Percentiles rank a stretch among this genome's conserved stretches.
Evolutionary conservation across 1,140 invertebrate genomes (phyloP).

Genomic region (Tetraneura akinire): DNA sequence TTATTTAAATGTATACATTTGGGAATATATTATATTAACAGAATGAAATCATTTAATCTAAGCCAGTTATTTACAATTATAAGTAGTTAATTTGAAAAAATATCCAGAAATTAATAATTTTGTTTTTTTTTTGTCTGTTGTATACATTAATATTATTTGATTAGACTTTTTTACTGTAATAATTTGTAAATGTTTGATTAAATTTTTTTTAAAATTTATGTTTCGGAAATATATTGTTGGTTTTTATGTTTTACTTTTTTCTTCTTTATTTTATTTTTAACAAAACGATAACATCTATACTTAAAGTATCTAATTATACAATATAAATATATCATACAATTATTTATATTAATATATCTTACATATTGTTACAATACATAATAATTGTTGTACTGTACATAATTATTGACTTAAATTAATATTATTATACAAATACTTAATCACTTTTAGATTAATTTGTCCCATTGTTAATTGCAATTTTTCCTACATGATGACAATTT

Average conservation of each 20-base stretch:
- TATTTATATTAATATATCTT: background rate
- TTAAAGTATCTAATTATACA: constrained; percentile 11
- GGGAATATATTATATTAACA: background rate
- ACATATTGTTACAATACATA: background rate
- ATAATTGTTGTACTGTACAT: no score
- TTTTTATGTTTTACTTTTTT: constrained; percentile 35
- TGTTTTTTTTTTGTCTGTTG: constrained; percentile 5
- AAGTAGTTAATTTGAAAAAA: constrained; percentile 7
- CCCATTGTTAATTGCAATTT: background rate
- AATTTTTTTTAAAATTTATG: constrained; percentile 12
- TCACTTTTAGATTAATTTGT: constrained; percentile 21
- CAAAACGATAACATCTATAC: background rate
- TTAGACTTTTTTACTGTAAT: constrained; percentile 13
- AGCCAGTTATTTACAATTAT: constrained; percentile 31
- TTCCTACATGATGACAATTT: constrained; percentile 28
- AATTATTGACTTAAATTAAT: background rate
- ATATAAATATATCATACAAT: constrained; percentile 14
- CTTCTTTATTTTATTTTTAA: background rate
- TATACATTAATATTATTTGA: constrained; percentile 5
- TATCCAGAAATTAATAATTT: background rate
- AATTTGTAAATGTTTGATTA: constrained; percentile 27
- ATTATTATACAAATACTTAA: constrained; percentile 32
- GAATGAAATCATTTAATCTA: background rate
- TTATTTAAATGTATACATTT: constrained; percentile 10
- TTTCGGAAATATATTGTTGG: constrained; percentile 22